Conservation (phyloP, 2,888 invertebrate species). For the Tinea trinotella region DNA sequence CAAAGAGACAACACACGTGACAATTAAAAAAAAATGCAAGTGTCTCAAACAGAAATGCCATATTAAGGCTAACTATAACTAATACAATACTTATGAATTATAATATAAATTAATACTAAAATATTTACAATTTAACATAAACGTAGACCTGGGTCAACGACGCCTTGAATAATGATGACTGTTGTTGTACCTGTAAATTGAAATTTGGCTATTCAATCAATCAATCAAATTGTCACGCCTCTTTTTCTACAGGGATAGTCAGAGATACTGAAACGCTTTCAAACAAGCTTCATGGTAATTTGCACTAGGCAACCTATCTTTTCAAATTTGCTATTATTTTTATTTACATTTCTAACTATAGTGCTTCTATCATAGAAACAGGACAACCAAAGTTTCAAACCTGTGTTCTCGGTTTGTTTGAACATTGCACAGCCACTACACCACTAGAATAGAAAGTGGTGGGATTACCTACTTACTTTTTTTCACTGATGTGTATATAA, state of each 20-base stretch:
- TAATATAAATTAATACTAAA: conserved; percentile 3
- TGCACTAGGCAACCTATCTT: background rate
- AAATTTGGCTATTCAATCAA: background rate
- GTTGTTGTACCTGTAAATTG: conserved; percentile 46
- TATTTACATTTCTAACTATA: background rate
- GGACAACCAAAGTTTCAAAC: too few species aligned
- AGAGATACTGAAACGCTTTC: too few species aligned
- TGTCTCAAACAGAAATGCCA: background rate
- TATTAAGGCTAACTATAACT: conserved; percentile 2
- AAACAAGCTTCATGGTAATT: background rate
- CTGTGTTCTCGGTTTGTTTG: too few species aligned
- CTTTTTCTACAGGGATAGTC: too few species aligned
- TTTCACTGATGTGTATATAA: too few species aligned
- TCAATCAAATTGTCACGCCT: too few species aligned
- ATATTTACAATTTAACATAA: conserved; percentile 15
- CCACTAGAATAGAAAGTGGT: too few species aligned
- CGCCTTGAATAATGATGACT: conserved; percentile 58
- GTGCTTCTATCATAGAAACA: too few species aligned
- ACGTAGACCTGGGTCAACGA: conserved; percentile 53
- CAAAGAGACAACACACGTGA: background rate
- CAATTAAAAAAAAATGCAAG: background rate
- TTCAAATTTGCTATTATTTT: background rate
- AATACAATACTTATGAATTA: background rate
- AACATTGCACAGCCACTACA: too few species aligned
- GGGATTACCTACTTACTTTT: too few species aligned